A percentile compares a stretch with the other conserved stretches of the same genome.
These are phyloP conservation scores for Cerastis rubricosa DNA, from an alignment of 2,888 invertebrate genomes.

Conservation along the genomic window DNA sequence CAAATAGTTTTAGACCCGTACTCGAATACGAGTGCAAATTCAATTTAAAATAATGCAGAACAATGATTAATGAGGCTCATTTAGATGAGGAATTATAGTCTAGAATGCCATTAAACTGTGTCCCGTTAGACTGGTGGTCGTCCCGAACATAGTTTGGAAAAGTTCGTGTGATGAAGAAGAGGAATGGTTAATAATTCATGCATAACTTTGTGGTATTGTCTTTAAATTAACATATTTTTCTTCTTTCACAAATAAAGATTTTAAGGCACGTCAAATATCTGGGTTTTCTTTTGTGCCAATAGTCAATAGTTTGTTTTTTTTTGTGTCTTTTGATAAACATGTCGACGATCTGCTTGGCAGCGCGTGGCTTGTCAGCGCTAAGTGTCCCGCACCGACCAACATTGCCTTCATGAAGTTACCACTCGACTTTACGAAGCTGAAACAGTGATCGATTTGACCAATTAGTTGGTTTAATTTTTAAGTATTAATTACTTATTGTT, in stretches of 20 bases:
- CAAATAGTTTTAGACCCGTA: neutral
- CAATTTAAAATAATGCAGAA: neutral
- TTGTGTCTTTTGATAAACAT: conserved; percentile 49
- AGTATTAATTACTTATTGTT: neutral
- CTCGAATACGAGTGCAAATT: neutral
- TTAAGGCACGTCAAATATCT: neutral
- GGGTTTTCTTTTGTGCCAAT: neutral
- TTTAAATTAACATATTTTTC: neutral
- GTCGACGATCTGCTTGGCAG: conserved; percentile 70
- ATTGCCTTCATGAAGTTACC: conserved; percentile 81
- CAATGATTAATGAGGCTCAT: neutral
- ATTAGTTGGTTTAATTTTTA: conserved; percentile 6
- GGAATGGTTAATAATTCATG: neutral
- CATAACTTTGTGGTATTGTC: no score
- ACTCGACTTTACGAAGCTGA: conserved; percentile 18
- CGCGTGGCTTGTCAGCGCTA: conserved; percentile 86
- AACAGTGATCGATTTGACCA: neutral
- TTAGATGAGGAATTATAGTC: neutral
- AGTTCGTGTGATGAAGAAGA: no score
- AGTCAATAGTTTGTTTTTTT: conserved; percentile 23
- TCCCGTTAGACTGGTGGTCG: neutral
- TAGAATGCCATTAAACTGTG: neutral
- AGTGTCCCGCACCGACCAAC: conserved; percentile 89
- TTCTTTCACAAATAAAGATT: conserved; percentile 19
- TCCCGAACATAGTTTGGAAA: neutral